phyloP scores from a whole-genome alignment of 2,797 vertebrate species.

The Macropodus opercularis region DNA sequence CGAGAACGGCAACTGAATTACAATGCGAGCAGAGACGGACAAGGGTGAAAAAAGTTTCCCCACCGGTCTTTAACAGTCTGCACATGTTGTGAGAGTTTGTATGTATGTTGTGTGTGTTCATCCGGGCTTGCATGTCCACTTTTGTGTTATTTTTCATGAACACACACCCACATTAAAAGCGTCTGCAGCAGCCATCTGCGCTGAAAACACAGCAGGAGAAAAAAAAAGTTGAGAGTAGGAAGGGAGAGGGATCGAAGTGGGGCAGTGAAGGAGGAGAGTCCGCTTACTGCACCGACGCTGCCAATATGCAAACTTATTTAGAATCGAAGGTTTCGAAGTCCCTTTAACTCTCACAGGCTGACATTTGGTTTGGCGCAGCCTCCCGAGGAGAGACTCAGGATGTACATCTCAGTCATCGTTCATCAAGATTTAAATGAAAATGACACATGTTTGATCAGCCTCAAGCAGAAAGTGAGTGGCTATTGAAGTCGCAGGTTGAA shows the following conservation, averaged over 20 bases:
- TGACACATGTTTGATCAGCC: background rate
- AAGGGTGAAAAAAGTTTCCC: conserved; percentile 33
- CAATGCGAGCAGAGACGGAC: conserved; percentile 31
- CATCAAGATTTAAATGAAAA: background rate
- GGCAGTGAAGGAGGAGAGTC: conserved; percentile 17
- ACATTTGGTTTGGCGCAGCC: conserved; percentile 1
- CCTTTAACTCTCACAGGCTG: conserved; percentile 5
- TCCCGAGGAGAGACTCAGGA: background rate
- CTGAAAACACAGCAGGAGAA: conserved; percentile 7
- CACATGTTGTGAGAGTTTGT: background rate
- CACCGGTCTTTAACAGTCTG: conserved; percentile 7
- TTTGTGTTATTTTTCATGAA: background rate
- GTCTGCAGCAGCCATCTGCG: conserved; percentile 56
- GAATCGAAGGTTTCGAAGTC: conserved; percentile 37
- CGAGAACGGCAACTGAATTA: conserved; percentile 51
- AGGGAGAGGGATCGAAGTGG: conserved; percentile 23
- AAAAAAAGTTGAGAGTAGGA: conserved; percentile 7
- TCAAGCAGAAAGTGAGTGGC: background rate
- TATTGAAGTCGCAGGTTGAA: background rate
- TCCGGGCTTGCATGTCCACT: background rate
- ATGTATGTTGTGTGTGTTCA: background rate
- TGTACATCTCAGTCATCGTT: background rate
- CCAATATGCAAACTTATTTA: conserved; percentile 33
- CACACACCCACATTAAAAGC: background rate
- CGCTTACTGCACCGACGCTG: conserved; percentile 17